These are phyloP conservation scores for Drosophila trapezifrons DNA, from an alignment of 1,140 invertebrate species.

Conservation along the genomic window DNA sequence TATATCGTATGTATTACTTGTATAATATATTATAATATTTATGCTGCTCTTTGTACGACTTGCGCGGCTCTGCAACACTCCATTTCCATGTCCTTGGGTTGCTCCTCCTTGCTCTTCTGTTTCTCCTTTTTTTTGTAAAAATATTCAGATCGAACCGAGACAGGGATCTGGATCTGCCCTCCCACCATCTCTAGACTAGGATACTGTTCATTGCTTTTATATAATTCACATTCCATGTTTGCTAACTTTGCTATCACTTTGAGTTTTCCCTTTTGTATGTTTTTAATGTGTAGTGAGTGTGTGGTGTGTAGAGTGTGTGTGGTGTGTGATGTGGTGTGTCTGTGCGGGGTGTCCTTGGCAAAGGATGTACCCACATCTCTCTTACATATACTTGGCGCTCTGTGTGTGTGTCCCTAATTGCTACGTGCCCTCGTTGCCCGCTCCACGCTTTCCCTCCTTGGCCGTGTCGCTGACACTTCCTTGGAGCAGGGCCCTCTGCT, in stretches of 20 bases:
- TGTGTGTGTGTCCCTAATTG: slow-evolving; percentile 70
- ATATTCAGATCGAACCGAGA: slow-evolving; percentile 63
- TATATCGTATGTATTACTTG: slow-evolving; percentile 13
- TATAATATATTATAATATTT: slow-evolving; percentile 11
- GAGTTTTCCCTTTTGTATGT: slow-evolving; percentile 67
- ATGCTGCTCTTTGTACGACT: slow-evolving; percentile 55
- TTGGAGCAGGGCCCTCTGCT: slow-evolving; percentile 72
- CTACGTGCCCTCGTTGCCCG: slow-evolving; percentile 72
- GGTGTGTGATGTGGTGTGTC: slow-evolving; percentile 12
- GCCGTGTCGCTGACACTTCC: slow-evolving; percentile 25
- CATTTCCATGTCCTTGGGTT: slow-evolving; percentile 20
- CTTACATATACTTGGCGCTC: slow-evolving; percentile 52
- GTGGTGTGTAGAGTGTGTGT: not conserved
- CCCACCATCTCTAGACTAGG: slow-evolving; percentile 71
- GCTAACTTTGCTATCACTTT: slow-evolving; percentile 83
- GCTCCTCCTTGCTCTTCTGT: not conserved
- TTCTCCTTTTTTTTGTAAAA: slow-evolving; percentile 60
- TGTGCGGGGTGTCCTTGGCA: slow-evolving; percentile 21
- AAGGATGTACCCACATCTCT: slow-evolving; percentile 13
- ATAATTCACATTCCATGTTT: slow-evolving; percentile 84
- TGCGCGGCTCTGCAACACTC: slow-evolving; percentile 47
- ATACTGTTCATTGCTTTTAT: slow-evolving; percentile 84
- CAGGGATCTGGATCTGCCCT: slow-evolving; percentile 23
- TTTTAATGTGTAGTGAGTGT: slow-evolving; percentile 16
- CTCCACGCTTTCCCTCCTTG: slow-evolving; percentile 44